Evolutionary conservation across 2,113 vertebrate genomes (phyloP), one percentile per base, ranked within the genome.

Genomic region (Alligator mississippiensis): DNA sequence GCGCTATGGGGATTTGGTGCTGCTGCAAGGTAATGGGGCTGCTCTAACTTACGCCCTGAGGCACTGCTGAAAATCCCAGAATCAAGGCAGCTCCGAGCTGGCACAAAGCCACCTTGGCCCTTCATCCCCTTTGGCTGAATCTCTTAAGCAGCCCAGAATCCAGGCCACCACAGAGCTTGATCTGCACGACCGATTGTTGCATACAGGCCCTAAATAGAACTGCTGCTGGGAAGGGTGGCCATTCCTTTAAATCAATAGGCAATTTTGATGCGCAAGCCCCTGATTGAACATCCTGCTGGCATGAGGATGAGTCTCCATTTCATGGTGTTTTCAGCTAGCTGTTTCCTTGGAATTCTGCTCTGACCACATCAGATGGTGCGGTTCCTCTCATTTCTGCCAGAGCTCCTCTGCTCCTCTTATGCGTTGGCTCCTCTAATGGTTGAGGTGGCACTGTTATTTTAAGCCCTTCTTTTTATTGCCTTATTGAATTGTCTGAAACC

Each of bases 391-490:
- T 85, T 55, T 66, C 93, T 80, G 81, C 85, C 87, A 94, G 86
- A 47, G 68, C 83, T 90, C 84, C 75, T 87, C 88, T 96, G 68
- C 83, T 90, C 84, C 75, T 87, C 88, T 96, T 91, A 87, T 3
- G 79, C 1, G 0, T 79, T 89, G 83, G 22, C 76, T 94, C 74
- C 64, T 88, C 90, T 90, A 93, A 70, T 84, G 93, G 85, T 63
- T 86, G 84, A 96, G 59, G 63, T 91, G 77, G 25, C 57, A 77
- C 6, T 96, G 90, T 81, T 87, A 92, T 92, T 94, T 88, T 79
- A 90, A 93, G 76, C 70, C 57, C 47, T 92, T 91, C 63, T 90
- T 95, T 93, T 92, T 61, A 86, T 38, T 94, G 93, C 78, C 60
- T 95, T 93, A 80, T 68, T 76, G 61, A 93, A 75, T 34, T 61